Evolutionary conservation across 2,113 vertebrate species (phyloP), one percentile per base, ranked within the genome.

Genomic region (Podiceps cristatus): DNA sequence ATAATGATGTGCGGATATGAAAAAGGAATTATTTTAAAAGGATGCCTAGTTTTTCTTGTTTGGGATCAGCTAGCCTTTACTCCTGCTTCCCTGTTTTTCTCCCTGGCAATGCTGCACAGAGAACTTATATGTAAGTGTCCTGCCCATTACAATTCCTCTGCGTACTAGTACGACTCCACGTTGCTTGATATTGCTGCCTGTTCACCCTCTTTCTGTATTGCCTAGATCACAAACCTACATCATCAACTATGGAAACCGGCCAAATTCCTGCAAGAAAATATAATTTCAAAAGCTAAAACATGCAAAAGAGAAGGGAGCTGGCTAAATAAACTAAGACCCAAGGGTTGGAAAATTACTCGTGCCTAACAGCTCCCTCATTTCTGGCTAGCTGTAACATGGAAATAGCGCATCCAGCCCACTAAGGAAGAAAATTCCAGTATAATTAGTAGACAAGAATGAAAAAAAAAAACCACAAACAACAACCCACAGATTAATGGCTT

Each of bases 221-320:
- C 15, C 9, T 78, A 68, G 35, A 82, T 85, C 35, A 82, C 7
- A 52, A 92, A 75, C 13, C 13, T 50, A 28, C 24, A 69, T 87
- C 23, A 78, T 42, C 31, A 67, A 1, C 31, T 67, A 45, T 11
- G 25, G 33, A 95, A 93, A 95, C 3, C 16, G 52, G 66, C 0
- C 29, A 69, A 72, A 92, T 53, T 47, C 44, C 67, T 79, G 14
- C 27, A 74, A 58, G 63, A 94, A 86, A 91, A 92, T 62, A 33
- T 1, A 2, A 87, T 81, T 96, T 74, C n/a, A 73, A 66, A 88
- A 88, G 42, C 8, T 76, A 72, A 76, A 68, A 8, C 25, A 33
- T 44, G 19, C 20, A 88, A 86, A 90, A 66, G 9, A 58, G 55
- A 66, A 83, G 16, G 18, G 29, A 86, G 35, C 31, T 42, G 60